Evolutionary conservation across 2,797 vertebrate genomes (phyloP), one percentile per base, ranked within the genome.

Genomic region (Garrulus glandarius): DNA sequence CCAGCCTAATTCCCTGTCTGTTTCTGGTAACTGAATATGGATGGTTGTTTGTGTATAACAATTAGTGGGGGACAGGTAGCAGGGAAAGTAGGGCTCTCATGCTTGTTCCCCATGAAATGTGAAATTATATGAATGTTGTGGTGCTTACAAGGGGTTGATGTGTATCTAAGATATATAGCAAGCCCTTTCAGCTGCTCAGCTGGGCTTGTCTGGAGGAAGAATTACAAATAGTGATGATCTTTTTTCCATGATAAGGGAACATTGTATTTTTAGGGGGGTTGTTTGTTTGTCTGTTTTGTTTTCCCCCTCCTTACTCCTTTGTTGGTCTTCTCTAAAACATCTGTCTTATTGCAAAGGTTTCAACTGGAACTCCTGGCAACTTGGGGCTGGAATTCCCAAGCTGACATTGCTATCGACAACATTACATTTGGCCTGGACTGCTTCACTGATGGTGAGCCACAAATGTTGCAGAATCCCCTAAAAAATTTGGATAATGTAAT

Each of bases 361-460:
- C 98, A 95, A 9, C 87, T 99, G 44, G 98, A 98, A 76, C 94
- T 99, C 79, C 97, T 97, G 41, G 98, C 98, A 32, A 94, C 95
- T 63, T 99, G 99, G 99, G 95, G 72, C 71, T 97, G 96, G 92
- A 98, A 98, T 96, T 98, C 99, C 79, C 96, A 89, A 63, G 99
- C 98, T 82, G 98, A 99, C 89, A 95, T 99, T 29, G 98, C 99
- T 57, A 39, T 99, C 0, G 99, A 99, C 97, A 98, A 99, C 46
- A 98, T 99, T 68, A 98, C 99, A 2, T 95, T 99, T 74, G 98
- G 98, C 86, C 97, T 98, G 36, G 96, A 98, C 67, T 99, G 99
- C 97, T 99, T 98, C 84, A 79, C 93, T 69, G 94, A 97, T 11
- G 98, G 99, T 99, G 95, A 97, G 97, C 63, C 44, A 83, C 60